A percentile compares a stretch with the other conserved stretches of the same genome.
Evolutionary conservation across 1,140 invertebrate species (phyloP).

Genomic region (Cyrtorhinus lividipennis): DNA sequence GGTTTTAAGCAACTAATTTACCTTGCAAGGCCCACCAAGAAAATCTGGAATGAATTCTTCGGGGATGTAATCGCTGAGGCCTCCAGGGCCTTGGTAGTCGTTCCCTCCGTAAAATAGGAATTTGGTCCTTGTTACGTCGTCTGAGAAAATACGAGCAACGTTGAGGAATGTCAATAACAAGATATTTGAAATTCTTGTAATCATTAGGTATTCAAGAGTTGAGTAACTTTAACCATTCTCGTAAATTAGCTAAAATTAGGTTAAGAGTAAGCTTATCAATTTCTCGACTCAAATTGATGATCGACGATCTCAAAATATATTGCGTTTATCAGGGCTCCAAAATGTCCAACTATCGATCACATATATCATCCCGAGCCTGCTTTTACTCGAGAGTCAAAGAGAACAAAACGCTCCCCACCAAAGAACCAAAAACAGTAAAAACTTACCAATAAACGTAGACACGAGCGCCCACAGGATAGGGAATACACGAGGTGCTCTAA

Average conservation of each 20-base stretch:
- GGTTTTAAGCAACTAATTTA: too few species aligned
- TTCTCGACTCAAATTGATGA: too few species aligned
- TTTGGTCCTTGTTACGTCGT: slow-evolving; percentile 88
- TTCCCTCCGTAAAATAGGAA: slow-evolving; percentile 87
- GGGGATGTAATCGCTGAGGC: slow-evolving; percentile 73
- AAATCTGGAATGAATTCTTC: slow-evolving; percentile 81
- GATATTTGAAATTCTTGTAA: slow-evolving; percentile 4
- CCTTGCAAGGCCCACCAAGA: slow-evolving; percentile 74
- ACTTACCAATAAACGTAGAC: slow-evolving; percentile 78
- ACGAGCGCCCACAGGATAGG: slow-evolving; percentile 95
- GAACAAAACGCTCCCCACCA: too few species aligned
- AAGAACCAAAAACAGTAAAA: too few species aligned
- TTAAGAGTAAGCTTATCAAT: slow-evolving; percentile 9
- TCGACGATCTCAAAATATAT: too few species aligned
- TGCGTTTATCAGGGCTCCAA: too few species aligned
- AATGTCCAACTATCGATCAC: too few species aligned
- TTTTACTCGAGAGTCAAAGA: too few species aligned
- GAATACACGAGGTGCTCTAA: slow-evolving; percentile 80
- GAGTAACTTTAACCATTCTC: background rate
- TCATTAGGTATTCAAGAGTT: slow-evolving; percentile 11
- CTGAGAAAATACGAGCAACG: too few species aligned
- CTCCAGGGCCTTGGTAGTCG: slow-evolving; percentile 60
- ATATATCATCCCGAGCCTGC: too few species aligned
- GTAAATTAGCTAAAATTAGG: background rate
- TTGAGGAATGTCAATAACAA: slow-evolving; percentile 15